Evolutionary conservation across 2,113 vertebrate genomes (phyloP).

Genomic region (Chlorodrepanis virens): DNA sequence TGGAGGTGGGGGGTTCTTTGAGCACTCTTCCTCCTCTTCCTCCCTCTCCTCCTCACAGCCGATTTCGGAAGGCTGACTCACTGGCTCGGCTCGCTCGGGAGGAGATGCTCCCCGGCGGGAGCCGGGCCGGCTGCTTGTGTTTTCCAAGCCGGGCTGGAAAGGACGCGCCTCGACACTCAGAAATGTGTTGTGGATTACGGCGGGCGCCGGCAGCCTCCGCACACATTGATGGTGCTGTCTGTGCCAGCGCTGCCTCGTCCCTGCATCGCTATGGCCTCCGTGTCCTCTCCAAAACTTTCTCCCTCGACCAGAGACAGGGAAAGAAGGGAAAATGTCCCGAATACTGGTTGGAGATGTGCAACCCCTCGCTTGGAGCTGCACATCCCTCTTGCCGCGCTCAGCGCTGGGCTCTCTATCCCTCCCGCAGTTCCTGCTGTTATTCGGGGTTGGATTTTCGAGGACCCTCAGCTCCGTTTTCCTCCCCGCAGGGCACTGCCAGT

Average conservation of each 20-base stretch:
- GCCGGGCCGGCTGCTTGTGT: background rate
- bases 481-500: conserved; percentile 81
- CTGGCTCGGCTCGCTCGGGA: background rate
- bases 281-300: background rate
- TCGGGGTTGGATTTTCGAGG: background rate
- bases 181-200: conserved; percentile 29
- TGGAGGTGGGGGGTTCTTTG: background rate
- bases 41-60: background rate
- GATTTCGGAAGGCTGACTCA: conserved; percentile 12
- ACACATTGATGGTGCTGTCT: background rate
- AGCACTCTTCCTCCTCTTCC: background rate
- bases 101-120: conserved; percentile 14
- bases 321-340: background rate
- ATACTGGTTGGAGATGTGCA: background rate
- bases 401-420: background rate
- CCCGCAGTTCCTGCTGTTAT: accelerated
- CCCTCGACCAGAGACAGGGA: background rate
- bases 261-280: accelerated
- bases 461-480: background rate
- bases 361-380: background rate
- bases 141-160: conserved; percentile 17
- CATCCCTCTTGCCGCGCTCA: accelerated
- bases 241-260: background rate
- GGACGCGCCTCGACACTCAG: background rate
- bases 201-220: background rate